Conservation (phyloP, 2,113 vertebrate species). For the Chascanopsetta lugubris region DNA sequence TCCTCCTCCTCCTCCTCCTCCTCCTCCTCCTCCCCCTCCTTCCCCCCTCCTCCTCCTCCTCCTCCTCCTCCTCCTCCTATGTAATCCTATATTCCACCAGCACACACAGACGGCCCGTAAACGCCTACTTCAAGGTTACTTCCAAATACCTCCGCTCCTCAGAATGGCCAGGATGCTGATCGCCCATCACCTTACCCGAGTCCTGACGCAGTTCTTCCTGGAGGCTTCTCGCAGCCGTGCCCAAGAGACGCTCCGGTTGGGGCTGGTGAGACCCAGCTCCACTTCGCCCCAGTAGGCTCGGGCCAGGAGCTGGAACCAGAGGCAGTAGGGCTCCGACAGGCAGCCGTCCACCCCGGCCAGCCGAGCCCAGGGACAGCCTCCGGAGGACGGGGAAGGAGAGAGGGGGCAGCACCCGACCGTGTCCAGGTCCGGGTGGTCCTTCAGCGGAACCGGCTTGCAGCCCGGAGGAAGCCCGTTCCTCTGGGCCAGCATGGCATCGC, state of each 20-base stretch:
- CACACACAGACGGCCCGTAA: conserved; percentile 18
- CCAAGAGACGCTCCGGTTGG: conserved; percentile 70
- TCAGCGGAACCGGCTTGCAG: conserved; percentile 61
- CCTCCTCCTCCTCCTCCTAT: conserved; percentile 27
- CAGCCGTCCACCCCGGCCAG: conserved; percentile 77
- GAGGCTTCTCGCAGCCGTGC: conserved; percentile 70
- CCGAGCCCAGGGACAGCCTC: conserved; percentile 76
- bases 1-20: conserved; percentile 9
- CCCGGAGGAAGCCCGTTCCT: conserved; percentile 69
- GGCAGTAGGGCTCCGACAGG: conserved; percentile 79
- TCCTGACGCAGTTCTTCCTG: conserved; percentile 68
- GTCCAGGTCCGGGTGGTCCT: conserved; percentile 57
- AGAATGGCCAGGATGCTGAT: conserved; percentile 22
- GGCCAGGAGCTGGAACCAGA: conserved; percentile 81
- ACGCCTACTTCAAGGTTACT: conserved; percentile 21
- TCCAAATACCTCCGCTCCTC: too few species aligned
- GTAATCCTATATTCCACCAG: conserved; percentile 57
- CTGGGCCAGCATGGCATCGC: conserved; percentile 79
- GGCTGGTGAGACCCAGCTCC: conserved; percentile 72
- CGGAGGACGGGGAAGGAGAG: conserved; percentile 52
- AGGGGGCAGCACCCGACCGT: conserved; percentile 65
- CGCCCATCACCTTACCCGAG: conserved; percentile 63
- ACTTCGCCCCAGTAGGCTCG: conserved; percentile 78
- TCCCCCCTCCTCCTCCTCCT: too few species aligned
- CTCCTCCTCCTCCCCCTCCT: too few species aligned